Evolutionary conservation across 1,140 invertebrate genomes (phyloP), one percentile per base, ranked within the genome.

Genomic region (Drosophila varians): DNA sequence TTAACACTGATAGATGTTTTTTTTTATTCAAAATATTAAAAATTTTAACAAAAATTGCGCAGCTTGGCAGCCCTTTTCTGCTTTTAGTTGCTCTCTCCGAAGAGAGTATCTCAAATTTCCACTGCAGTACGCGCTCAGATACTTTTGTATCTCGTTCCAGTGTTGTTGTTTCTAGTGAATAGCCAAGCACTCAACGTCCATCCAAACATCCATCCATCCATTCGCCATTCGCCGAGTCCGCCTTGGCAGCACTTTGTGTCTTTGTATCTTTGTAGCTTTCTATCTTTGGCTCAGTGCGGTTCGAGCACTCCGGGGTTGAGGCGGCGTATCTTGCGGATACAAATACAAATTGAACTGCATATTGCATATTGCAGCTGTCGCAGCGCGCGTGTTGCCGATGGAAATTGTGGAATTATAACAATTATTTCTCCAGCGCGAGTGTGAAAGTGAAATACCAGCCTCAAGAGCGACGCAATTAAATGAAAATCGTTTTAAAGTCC

Each of bases 151-250:
- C 70, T 57, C 38, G 25, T 56, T 74, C 38, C 70, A 74, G 48
- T 66, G 21, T 68, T 75, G 71, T 52, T 31, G 61, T 56, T 57
- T 72, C 42, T 60, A 60, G 47, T 49, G 68, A 26, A 60, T 57
- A 49, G 62, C 52, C 52, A 54, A 61, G 42, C 46, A 61, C 61
- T 47, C 60, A 64, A 61, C 43, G 48, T 52, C 65, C 60, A 31
- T 54, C 48, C 38, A 61, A 43, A 58, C 60, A 31, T 54, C 48
- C 38, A 53, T 45, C 48, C 77, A n/a, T n/a, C n/a, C n/a, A n/a
- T n/a, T n/a, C n/a, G n/a, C n/a, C n/a, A 87, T 86, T 87, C 77
- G 77, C 73, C 77, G 87, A 21, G 80, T 86, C n/a, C n/a, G n/a
- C n/a, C n/a, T n/a, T n/a, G n/a, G n/a, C n/a, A n/a, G n/a, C n/a